Evolutionary conservation across 2,888 invertebrate species (phyloP), one percentile per base, ranked within the genome.

Genomic region (Nomada ruficornis): DNA sequence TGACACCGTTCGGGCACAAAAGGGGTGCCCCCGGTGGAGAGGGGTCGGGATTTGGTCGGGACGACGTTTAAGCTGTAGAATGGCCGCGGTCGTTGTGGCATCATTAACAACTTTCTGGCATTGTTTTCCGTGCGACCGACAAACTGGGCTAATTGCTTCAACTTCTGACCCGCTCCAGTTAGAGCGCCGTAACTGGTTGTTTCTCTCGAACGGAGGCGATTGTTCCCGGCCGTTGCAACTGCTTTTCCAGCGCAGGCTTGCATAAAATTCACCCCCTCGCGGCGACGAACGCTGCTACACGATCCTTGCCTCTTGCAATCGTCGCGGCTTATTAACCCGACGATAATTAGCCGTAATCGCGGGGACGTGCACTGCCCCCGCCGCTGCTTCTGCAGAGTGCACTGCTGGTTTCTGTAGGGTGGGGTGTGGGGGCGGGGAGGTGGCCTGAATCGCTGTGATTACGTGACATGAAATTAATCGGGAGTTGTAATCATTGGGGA

Each of bases 141-240:
- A 90, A 91, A 91, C 91, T 91, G 86, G 91, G 91, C 88, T 91
- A 91, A 91, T 91, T 91, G 89, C 91, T 88, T 89, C 89, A 91
- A 90, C 91, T 90, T 91, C 86, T 90, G 89, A 90, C 91, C 91
- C 87, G 86, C 86, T 87, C 85, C 82, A 75, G 75, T 78, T 80
- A 77, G 80, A 68, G 81, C 77, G 74, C 71, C 85, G 89, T 89
- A 89, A 89, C 87, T 82, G 82, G 86, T 81, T 84, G 84, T 83
- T 81, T 72, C 86, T 87, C 73, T 57, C 62, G 72, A 67, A 80
- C 76, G 15, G 70, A 64, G 83, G 71, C 85, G 83, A 87, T 86
- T 86, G 85, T 85, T 77, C 59, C 64, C 60, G 59, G 18, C 42
- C 79, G 68, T 36, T 67, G 74, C 78, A 70, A 74, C 74, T 65